Conservation (phyloP, 2,797 vertebrate species). For the Steatocranus sp. region DNA sequence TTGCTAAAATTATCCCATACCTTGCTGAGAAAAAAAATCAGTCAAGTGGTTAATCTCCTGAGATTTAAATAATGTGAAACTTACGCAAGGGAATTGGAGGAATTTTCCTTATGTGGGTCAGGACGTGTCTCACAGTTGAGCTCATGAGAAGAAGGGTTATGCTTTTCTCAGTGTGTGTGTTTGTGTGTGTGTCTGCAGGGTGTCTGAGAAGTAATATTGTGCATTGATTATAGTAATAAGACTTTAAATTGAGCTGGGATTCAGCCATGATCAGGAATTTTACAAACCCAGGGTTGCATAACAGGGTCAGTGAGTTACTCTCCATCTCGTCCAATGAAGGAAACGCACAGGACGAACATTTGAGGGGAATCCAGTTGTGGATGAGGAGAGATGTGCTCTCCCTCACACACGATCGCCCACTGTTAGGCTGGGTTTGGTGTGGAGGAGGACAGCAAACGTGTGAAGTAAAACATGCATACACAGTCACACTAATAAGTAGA, state of each 20-base stretch:
- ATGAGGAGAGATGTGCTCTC: neutral
- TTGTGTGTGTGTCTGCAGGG: neutral
- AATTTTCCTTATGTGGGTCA: slow-evolving; percentile 62
- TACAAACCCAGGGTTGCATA: neutral
- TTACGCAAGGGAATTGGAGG: slow-evolving; percentile 18
- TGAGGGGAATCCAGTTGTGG: neutral
- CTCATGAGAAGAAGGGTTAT: neutral
- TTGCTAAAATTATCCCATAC: neutral
- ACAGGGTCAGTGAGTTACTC: slow-evolving; percentile 35
- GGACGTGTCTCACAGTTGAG: slow-evolving; percentile 11
- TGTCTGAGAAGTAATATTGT: slow-evolving; percentile 20
- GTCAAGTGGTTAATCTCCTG: slow-evolving; percentile 52
- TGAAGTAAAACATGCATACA: neutral
- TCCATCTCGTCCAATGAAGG: neutral
- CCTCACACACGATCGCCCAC: neutral
- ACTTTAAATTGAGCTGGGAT: neutral
- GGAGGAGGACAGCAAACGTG: slow-evolving; percentile 39
- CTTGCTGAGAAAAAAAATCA: neutral
- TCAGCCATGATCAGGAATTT: slow-evolving; percentile 14
- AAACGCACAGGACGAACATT: neutral
- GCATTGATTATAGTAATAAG: neutral
- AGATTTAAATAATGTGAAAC: slow-evolving; percentile 42
- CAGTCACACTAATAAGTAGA: neutral
- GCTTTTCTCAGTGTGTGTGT: neutral
- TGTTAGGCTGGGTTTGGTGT: neutral